Evolutionary conservation across 2,888 invertebrate genomes (phyloP), one percentile per base, ranked within the genome.

Genomic region (Sesamia inferens): DNA sequence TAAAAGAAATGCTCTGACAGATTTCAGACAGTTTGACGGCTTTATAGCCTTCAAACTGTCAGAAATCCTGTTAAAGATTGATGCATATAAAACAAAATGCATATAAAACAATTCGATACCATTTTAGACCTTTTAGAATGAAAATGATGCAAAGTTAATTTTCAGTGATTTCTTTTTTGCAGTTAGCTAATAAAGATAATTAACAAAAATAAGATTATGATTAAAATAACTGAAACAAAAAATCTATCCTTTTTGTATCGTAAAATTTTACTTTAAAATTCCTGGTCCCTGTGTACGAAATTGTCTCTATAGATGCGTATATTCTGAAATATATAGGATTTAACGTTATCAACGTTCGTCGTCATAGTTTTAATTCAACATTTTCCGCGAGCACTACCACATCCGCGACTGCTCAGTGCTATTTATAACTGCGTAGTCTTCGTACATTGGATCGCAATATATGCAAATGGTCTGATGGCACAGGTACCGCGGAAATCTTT

Each of bases 381-480:
- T 80, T 85, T 84, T 80, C 78, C 81, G 69, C 72, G 31, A 76
- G 57, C 48, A 68, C 72, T 86, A 67, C 88, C 90, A 79, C 77
- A 89, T 90, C 89, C 85, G 81, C 74, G 57, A 79, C 72, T 72
- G 81, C 85, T 85, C 85, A 86, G 83, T 55, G 72, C 77, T 86
- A 88, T 87, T 89, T 86, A 86, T 87, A 89, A 78, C 66, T 87
- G 68, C 76, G 79, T 79, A 74, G 75, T 69, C 79, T 75, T 74
- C 78, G 77, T 74, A 71, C 81, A 76, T 65, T 79, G 80, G 80
- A 77, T 85, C 80, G 73, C 89, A 90, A 92, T 90, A 87, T 89
- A 92, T 92, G 91, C 90, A 92, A 92, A 92, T 91, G 86, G 87
- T 80, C 86, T 78, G 81, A 70, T 76, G 75, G 78, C 79, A 80